Evolutionary conservation across 2,888 invertebrate species (phyloP).

Genomic region (Pegoplata infirma): DNA sequence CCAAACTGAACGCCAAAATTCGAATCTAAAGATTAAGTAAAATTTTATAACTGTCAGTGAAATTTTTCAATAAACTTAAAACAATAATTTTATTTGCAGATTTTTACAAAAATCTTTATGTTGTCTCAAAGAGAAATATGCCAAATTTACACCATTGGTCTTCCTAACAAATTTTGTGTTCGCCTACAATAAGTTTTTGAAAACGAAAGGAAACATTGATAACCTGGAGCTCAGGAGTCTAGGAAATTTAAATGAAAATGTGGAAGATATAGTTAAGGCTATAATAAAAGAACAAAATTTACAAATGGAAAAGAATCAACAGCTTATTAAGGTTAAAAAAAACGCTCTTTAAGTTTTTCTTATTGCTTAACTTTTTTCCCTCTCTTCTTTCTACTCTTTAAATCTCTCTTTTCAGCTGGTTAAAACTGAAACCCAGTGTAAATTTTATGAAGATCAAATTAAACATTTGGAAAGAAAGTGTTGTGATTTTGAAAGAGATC

Average conservation of each 20-base stretch:
- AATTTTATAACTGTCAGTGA: too few relatives aligned
- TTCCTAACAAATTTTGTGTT: constrained; percentile 75
- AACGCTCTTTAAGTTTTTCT: not conserved
- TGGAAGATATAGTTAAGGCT: constrained; percentile 61
- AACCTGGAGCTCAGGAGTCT: not conserved
- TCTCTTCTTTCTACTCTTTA: constrained; percentile 1
- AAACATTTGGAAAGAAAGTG: constrained; percentile 68
- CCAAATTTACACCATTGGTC: constrained; percentile 77
- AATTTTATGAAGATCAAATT: constrained; percentile 72
- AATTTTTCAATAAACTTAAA: not conserved
- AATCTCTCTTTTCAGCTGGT: constrained; percentile 70
- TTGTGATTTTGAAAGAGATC: constrained; percentile 69
- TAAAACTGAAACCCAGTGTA: constrained; percentile 74
- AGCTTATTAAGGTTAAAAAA: constrained; percentile 65
- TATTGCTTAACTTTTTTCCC: not conserved
- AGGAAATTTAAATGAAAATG: constrained; percentile 22
- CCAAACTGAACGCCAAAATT: constrained; percentile 69
- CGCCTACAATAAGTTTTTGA: constrained; percentile 70
- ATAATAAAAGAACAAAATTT: constrained; percentile 63
- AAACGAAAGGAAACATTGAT: constrained; percentile 34
- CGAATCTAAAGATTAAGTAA: constrained; percentile 73
- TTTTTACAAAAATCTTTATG: constrained; percentile 73
- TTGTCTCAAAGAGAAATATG: constrained; percentile 74
- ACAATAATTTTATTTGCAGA: constrained; percentile 58
- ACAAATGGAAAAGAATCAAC: constrained; percentile 59